phyloP scores from a whole-genome alignment of 2,113 vertebrate species.

The Esox niger region DNA sequence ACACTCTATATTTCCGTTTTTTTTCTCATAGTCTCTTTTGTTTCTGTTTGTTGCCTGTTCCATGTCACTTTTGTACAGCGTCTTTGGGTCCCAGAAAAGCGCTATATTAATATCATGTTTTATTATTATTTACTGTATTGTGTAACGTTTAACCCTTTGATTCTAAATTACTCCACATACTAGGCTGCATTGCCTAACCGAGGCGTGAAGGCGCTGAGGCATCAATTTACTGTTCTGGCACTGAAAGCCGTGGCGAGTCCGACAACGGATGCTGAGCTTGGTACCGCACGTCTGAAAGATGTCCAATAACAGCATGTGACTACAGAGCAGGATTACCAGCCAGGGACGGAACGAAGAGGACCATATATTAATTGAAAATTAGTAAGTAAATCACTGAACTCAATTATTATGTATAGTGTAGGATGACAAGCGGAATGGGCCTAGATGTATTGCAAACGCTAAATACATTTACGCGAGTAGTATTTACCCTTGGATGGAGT shows the following conservation, averaged over 20 bases:
- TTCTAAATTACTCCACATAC: background rate
- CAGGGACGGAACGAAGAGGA: background rate
- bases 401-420: background rate
- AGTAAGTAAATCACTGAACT: background rate
- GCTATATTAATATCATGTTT: too few relatives aligned
- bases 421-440: background rate
- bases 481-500: background rate
- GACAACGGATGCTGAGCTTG: background rate
- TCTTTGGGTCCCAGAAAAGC: too few relatives aligned
- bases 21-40: too few relatives aligned
- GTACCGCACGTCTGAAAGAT: conserved; percentile 1
- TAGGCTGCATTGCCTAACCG: background rate
- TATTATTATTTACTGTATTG: too few relatives aligned
- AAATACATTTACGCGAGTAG: background rate
- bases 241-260: background rate
- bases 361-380: background rate
- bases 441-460: background rate
- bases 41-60: too few relatives aligned
- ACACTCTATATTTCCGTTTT: too few relatives aligned
- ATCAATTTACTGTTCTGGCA: background rate
- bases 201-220: background rate
- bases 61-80: too few relatives aligned
- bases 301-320: background rate
- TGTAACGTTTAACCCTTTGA: background rate
- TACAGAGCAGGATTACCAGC: background rate